These are phyloP conservation scores for Iguana delicatissima DNA, from an alignment of 2,797 vertebrate genomes.

Conservation along the genomic window DNA sequence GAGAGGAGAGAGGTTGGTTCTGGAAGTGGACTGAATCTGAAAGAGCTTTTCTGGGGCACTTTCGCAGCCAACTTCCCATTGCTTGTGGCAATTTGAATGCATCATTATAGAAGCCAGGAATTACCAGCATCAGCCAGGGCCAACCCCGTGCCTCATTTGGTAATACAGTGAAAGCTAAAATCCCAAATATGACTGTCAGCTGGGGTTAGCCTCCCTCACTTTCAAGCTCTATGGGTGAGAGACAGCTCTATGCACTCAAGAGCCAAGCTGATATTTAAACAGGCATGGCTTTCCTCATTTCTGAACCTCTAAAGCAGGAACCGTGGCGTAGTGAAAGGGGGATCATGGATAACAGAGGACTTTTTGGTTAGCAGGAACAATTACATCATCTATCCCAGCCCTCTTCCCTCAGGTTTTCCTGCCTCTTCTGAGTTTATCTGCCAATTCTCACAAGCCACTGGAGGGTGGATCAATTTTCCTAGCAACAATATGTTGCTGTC, in stretches of 20 bases:
- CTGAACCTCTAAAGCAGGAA: background rate
- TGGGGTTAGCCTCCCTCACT: background rate
- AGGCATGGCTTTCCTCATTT: background rate
- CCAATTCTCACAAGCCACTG: background rate
- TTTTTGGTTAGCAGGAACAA: background rate
- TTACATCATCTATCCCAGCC: background rate
- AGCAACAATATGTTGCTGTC: background rate
- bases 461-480: background rate
- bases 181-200: background rate
- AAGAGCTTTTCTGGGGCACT: no score
- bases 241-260: background rate
- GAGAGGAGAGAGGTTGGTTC: background rate
- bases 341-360: no score
- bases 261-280: background rate
- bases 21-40: background rate
- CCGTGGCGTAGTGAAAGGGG: background rate
- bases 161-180: background rate
- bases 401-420: background rate
- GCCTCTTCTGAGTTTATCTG: background rate
- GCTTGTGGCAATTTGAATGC: no score
- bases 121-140: background rate
- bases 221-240: no score
- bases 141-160: background rate
- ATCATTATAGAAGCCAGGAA: background rate
- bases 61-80: background rate